Evolutionary conservation across 2,888 invertebrate species (phyloP).

Genomic region (Rhimphoctona megacephalus): DNA sequence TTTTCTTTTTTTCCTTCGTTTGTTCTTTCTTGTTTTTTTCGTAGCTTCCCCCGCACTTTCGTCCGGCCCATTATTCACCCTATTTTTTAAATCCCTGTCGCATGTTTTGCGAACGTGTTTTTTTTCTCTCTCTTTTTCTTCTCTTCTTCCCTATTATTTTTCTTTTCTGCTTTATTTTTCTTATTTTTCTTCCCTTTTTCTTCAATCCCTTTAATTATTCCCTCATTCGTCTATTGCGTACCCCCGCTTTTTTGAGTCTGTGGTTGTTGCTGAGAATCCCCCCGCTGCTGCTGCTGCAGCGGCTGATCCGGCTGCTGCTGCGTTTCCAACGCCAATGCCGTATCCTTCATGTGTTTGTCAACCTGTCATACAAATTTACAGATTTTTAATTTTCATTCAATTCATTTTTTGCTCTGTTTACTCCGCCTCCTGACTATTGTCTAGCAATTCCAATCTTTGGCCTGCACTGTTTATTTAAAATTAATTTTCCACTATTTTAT

Average conservation of each 20-base stretch:
- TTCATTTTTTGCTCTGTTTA: background rate
- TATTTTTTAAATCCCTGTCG: conserved; percentile 51
- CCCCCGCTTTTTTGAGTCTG: conserved; percentile 82
- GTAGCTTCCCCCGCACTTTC: conserved; percentile 51
- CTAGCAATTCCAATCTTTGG: background rate
- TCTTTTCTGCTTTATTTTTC: conserved; percentile 49
- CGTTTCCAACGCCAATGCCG: conserved; percentile 78
- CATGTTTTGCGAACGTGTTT: conserved; percentile 55
- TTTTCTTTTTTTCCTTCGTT: conserved; percentile 42
- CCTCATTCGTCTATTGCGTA: conserved; percentile 80
- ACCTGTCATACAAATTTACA: conserved; percentile 74
- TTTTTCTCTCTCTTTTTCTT: conserved; percentile 53
- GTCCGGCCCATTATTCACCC: conserved; percentile 57
- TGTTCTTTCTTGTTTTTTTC: conserved; percentile 44
- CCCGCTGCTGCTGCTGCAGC: conserved; percentile 77
- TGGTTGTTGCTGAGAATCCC: conserved; percentile 78
- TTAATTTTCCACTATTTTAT: no score
- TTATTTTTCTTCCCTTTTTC: conserved; percentile 52
- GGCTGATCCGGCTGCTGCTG: conserved; percentile 75
- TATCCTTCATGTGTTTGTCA: conserved; percentile 83
- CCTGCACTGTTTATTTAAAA: no score
- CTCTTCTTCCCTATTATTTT: conserved; percentile 59
- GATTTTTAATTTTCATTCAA: background rate
- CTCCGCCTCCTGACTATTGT: background rate
- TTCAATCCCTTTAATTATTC: conserved; percentile 61